phyloP scores from a whole-genome alignment of 2,113 vertebrate species.

The Cinclus cinclus region DNA sequence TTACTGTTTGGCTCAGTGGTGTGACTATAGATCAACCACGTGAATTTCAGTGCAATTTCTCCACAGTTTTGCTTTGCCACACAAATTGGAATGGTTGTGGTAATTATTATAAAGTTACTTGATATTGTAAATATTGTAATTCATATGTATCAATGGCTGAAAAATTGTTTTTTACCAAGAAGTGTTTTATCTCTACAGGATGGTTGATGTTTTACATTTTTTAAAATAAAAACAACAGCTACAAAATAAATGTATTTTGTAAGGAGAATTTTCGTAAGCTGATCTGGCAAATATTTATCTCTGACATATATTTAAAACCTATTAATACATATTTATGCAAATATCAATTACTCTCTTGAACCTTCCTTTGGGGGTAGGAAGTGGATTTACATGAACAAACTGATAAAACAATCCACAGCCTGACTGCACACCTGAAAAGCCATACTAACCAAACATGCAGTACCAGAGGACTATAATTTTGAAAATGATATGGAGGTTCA shows the following conservation, averaged over 20 bases:
- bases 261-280: neutral
- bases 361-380: neutral
- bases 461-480: neutral
- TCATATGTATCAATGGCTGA: neutral
- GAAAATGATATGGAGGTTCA: neutral
- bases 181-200: neutral
- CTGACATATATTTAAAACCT: neutral
- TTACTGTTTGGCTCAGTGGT: neutral
- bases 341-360: neutral
- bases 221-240: neutral
- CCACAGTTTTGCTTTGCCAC: neutral
- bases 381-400: neutral
- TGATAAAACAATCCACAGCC: neutral
- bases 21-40: neutral
- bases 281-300: neutral
- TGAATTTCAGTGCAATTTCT: neutral
- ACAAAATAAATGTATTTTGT: neutral
- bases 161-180: neutral
- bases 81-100: neutral
- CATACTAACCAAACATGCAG: neutral
- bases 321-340: neutral
- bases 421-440: neutral
- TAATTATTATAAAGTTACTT: neutral
- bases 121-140: neutral
- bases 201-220: neutral